Base-by-base conservation (phyloP, 2,888 invertebrate species). In the Drosophila bunnanda region DNA sequence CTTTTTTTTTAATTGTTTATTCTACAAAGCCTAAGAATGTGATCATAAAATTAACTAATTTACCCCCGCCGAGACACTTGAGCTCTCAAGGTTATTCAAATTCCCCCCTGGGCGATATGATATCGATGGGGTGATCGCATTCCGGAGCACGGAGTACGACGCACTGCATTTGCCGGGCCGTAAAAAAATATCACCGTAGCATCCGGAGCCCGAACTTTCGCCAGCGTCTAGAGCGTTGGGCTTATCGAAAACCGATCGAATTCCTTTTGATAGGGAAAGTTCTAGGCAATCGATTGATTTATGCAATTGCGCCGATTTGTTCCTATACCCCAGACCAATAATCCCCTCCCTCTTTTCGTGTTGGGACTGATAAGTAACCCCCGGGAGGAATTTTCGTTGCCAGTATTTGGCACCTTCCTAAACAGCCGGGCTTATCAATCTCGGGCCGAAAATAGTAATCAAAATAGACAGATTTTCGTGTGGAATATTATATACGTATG, bases 191-290 rank as follows among this genome's bases (percentile, higher is more conserved):
- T 25, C 8, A 60, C 32, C 32, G 25, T 1, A 44, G 44, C 34
- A 64, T 64, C 64, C 64, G 61, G 39, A 61, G 62, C 22, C 13
- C 15, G 25, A 56, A 55, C 54, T 59, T 59, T 59, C 22, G 39
- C 55, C 59, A 10, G 10, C 55, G 30, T 64, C 64, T 62, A 41
- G 48, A 48, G 25, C 38, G 15, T n/a, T 25, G 4, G 5, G 12
- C 48, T 68, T 67, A 67, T 67, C 67, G 15, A 50, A 15, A 50
- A 34, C 8, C 54, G n/a, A 55, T 55, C 43, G 43, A 43, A 67
- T 68, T 68, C 48, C 56, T 48, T 56, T 56, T 32, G 66, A 67
- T 67, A 48, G 68, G 55, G 46, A 55, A 67, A 67, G 68, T 67
- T 55, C 39, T 36, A 15, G 56, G 25, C 32, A 38, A 39, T 25